Evolutionary conservation across 2,113 vertebrate species (phyloP).

Genomic region (Notechis scutatus): DNA sequence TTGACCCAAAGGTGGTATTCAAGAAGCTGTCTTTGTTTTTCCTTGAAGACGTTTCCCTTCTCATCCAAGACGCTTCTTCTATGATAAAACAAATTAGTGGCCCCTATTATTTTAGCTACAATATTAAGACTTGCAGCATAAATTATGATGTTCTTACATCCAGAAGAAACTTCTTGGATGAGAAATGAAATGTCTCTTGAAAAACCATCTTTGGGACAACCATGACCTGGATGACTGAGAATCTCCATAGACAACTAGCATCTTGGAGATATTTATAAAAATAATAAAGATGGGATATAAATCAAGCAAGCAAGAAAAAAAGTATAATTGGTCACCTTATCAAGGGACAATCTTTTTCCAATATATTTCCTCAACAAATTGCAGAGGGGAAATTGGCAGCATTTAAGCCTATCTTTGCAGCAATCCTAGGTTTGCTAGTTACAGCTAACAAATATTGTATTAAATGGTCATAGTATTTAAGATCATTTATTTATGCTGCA

Average conservation of each 20-base stretch:
- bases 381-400: slow-evolving; percentile 45
- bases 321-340: background rate
- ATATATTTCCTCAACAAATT: slow-evolving; percentile 33
- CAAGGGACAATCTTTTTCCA: background rate
- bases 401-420: slow-evolving; percentile 32
- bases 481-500: background rate
- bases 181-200: background rate
- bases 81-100: too few species aligned
- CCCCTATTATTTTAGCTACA: too few species aligned
- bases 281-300: background rate
- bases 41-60: background rate
- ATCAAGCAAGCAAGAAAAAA: background rate
- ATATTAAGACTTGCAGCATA: too few species aligned
- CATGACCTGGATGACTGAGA: background rate
- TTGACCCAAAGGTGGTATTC: background rate
- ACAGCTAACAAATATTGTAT: background rate
- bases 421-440: slow-evolving; percentile 15
- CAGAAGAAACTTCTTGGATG: background rate
- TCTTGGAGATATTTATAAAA: background rate
- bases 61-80: background rate
- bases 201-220: background rate
- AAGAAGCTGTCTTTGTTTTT: too few species aligned
- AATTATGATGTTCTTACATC: too few species aligned
- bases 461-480: background rate
- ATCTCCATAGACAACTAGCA: background rate